Percentiles rank a stretch among this genome's conserved stretches.
Conservation (phyloP, 2,888 invertebrate species). For the Amiota mariae region DNA sequence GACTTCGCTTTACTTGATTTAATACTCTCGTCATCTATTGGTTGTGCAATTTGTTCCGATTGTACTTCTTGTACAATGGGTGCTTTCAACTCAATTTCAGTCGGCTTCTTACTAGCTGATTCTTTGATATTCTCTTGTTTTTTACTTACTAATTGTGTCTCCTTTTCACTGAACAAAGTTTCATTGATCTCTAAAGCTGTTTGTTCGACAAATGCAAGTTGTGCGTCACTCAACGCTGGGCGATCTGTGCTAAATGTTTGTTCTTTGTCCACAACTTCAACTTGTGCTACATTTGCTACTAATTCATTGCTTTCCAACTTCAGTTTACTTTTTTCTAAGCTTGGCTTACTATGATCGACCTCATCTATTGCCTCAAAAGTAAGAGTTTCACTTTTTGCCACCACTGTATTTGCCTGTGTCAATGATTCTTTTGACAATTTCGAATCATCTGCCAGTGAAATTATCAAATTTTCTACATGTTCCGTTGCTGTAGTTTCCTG, state of each 20-base stretch:
- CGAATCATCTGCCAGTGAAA: constrained; percentile 77
- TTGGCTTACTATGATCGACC: constrained; percentile 40
- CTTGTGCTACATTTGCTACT: constrained; percentile 77
- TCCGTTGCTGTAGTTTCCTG: constrained; percentile 46
- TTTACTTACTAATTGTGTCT: constrained; percentile 75
- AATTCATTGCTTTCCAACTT: constrained; percentile 76
- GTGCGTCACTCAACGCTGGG: constrained; percentile 44
- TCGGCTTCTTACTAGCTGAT: constrained; percentile 52
- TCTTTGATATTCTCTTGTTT: constrained; percentile 63
- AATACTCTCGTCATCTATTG: constrained; percentile 46
- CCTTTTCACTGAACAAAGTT: constrained; percentile 79
- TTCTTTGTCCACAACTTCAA: constrained; percentile 81
- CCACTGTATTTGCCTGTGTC: constrained; percentile 77
- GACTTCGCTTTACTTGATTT: constrained; percentile 68
- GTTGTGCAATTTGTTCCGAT: constrained; percentile 73
- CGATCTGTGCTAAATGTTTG: constrained; percentile 43
- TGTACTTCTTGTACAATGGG: constrained; percentile 72
- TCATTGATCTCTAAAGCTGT: constrained; percentile 78
- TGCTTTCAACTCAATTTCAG: constrained; percentile 74
- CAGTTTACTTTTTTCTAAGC: constrained; percentile 74
- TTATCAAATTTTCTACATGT: constrained; percentile 33
- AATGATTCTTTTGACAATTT: constrained; percentile 70
- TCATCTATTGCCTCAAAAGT: constrained; percentile 75
- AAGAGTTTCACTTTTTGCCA: constrained; percentile 77
- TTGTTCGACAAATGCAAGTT: constrained; percentile 72